A percentile compares a stretch with the other conserved stretches of the same genome.
Conservation (phyloP, 2,888 invertebrate species). For the Camptogramma bilineatum region DNA sequence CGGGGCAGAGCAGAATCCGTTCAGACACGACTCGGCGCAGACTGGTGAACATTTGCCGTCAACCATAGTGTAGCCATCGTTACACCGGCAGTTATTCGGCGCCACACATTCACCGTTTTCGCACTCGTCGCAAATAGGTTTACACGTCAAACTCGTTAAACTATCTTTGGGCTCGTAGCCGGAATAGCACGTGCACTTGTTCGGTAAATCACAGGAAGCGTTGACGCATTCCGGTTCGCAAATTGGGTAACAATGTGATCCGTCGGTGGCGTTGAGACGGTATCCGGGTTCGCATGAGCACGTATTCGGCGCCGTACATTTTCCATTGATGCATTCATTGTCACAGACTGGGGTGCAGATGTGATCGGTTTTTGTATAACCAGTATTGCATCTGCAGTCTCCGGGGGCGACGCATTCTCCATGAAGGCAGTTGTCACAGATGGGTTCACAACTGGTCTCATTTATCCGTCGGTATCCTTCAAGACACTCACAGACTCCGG, state of each 20-base stretch:
- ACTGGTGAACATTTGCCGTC: slow-evolving; percentile 44
- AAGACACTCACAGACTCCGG: slow-evolving; percentile 58
- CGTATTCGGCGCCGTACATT: slow-evolving; percentile 60
- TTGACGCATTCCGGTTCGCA: slow-evolving; percentile 54
- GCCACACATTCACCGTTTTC: slow-evolving; percentile 56
- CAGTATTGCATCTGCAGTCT: slow-evolving; percentile 42
- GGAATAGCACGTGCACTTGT: slow-evolving; percentile 50
- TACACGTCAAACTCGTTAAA: slow-evolving; percentile 49
- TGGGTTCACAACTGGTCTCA: slow-evolving; percentile 51
- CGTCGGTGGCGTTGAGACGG: slow-evolving; percentile 29
- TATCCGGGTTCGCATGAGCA: slow-evolving; percentile 54
- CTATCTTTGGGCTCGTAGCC: slow-evolving; percentile 46
- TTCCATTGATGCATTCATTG: slow-evolving; percentile 56
- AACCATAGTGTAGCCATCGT: slow-evolving; percentile 43
- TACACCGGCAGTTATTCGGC: slow-evolving; percentile 46
- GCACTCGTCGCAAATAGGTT: slow-evolving; percentile 54
- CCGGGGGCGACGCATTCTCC: slow-evolving; percentile 60
- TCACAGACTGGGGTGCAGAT: slow-evolving; percentile 47
- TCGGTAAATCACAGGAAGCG: slow-evolving; percentile 51
- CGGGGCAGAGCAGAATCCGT: slow-evolving; percentile 65
- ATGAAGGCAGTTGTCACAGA: slow-evolving; percentile 77
- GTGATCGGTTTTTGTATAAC: slow-evolving; percentile 43
- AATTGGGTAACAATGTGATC: slow-evolving; percentile 46
- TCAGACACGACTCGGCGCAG: slow-evolving; percentile 46
- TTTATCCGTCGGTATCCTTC: slow-evolving; percentile 53